These are phyloP conservation scores for Volucella inflata DNA, from an alignment of 2,888 invertebrate species.

Conservation along the genomic window DNA sequence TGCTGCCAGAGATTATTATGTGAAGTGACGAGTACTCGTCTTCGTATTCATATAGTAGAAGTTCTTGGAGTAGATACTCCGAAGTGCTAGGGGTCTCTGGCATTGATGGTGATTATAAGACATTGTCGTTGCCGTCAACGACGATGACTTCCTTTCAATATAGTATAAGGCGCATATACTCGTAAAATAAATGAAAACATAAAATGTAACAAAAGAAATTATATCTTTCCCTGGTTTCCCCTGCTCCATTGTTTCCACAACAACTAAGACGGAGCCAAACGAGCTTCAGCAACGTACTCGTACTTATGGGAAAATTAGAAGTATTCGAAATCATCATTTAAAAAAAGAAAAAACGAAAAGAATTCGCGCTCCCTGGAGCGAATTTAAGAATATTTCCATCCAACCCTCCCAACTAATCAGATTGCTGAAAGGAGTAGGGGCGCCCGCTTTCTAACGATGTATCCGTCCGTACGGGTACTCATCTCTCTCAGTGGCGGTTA, in stretches of 20 bases:
- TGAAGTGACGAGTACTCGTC: neutral
- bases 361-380: neutral
- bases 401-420: neutral
- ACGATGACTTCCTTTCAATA: conserved; percentile 48
- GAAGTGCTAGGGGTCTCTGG: conserved; percentile 9
- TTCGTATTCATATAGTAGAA: too few relatives aligned
- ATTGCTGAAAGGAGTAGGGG: conserved; percentile 34
- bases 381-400: conserved; percentile 31
- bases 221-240: neutral
- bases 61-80: neutral
- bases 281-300: conserved; percentile 34
- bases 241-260: neutral
- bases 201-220: conserved; percentile 46
- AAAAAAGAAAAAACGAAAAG: conserved; percentile 14
- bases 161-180: conserved; percentile 9
- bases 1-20: neutral
- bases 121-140: conserved; percentile 11
- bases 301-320: conserved; percentile 53
- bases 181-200: conserved; percentile 61
- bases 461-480: neutral
- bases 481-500: conserved; percentile 2
- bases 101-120: conserved; percentile 27
- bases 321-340: conserved; percentile 59
- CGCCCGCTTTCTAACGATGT: conserved; percentile 15
- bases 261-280: neutral